A percentile compares a stretch with the other conserved stretches of the same genome.
Evolutionary conservation across 2,113 vertebrate genomes (phyloP).

Genomic region (Neomonachus schauinslandi): DNA sequence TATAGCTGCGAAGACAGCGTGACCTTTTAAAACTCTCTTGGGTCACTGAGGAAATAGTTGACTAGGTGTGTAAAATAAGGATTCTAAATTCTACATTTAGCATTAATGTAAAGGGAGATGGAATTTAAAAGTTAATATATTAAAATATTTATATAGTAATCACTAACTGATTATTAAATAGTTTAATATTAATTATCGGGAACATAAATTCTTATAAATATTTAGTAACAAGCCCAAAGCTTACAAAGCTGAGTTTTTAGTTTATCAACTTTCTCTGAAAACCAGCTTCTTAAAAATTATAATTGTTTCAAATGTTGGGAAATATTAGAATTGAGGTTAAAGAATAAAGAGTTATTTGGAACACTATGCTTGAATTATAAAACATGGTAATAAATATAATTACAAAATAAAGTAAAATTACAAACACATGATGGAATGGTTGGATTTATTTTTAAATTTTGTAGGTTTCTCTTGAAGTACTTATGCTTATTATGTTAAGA

Average conservation of each 20-base stretch:
- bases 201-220: conserved; percentile 35
- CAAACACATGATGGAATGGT: background rate
- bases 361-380: background rate
- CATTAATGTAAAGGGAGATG: conserved; percentile 50
- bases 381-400: background rate
- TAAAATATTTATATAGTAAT: conserved; percentile 39
- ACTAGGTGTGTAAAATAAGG: conserved; percentile 52
- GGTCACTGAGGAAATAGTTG: conserved; percentile 69
- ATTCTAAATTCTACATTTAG: conserved; percentile 47
- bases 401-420: background rate
- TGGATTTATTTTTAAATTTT: background rate
- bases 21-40: conserved; percentile 62
- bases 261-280: conserved; percentile 40
- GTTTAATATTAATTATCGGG: conserved; percentile 27
- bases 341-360: background rate
- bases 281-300: background rate
- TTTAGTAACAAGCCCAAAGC: background rate
- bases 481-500: background rate
- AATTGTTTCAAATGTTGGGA: background rate
- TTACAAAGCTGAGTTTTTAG: background rate
- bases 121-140: background rate
- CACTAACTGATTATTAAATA: conserved; percentile 22
- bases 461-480: background rate
- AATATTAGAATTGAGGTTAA: conserved; percentile 34
- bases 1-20: conserved; percentile 76